phyloP scores from a whole-genome alignment of 2,113 vertebrate species.

The Nematolebias whitei region DNA sequence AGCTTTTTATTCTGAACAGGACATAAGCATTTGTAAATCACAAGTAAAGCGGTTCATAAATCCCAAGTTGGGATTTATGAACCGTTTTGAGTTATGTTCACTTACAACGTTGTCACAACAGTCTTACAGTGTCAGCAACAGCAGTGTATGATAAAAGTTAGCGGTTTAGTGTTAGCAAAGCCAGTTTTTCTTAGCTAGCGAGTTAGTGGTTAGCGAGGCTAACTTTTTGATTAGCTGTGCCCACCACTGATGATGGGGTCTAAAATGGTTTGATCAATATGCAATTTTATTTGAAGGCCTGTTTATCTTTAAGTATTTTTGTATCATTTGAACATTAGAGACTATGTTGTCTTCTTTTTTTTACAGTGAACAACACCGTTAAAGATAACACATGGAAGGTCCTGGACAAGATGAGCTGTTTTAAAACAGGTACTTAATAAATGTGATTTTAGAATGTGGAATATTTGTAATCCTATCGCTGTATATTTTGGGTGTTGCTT shows the following conservation, averaged over 20 bases:
- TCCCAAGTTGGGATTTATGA: no score
- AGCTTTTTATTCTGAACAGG: no score
- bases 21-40: no score
- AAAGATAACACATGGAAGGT: slow-evolving; percentile 38
- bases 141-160: no score
- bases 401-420: slow-evolving; percentile 50
- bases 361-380: slow-evolving; percentile 48
- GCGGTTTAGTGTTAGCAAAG: no score
- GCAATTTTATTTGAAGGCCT: not conserved
- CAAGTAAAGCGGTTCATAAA: no score
- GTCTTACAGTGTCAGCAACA: no score
- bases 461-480: slow-evolving; percentile 1
- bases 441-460: slow-evolving; percentile 51
- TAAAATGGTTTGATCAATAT: not conserved
- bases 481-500: slow-evolving; percentile 7
- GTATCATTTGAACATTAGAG: slow-evolving; percentile 36
- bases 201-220: no score
- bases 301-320: not conserved
- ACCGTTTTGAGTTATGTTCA: no score
- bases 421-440: slow-evolving; percentile 70
- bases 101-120: no score
- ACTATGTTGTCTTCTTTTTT: slow-evolving; percentile 44
- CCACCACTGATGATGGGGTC: not conserved
- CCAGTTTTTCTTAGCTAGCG: no score
- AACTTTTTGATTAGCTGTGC: no score